Evolutionary conservation across 2,113 vertebrate species (phyloP).

Genomic region (Heterotilapia buettikoferi): DNA sequence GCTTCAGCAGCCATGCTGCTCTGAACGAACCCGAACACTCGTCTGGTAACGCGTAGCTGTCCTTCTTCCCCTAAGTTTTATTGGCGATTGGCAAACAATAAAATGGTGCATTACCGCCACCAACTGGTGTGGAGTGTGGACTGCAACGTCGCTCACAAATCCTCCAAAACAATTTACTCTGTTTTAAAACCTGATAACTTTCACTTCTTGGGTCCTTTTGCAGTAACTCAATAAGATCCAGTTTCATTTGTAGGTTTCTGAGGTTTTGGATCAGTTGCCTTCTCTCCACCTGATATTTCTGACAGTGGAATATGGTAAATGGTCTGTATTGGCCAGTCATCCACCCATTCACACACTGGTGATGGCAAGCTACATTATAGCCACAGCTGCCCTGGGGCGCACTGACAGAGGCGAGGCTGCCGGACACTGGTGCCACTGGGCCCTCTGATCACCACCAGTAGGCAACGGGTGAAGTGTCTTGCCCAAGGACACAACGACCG

Average conservation of each 20-base stretch:
- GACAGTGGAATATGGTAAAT: neutral
- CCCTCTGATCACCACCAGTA: neutral
- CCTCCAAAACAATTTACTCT: neutral
- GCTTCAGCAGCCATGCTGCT: constrained; percentile 69
- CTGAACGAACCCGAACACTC: neutral
- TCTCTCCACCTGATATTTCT: neutral
- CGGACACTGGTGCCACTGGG: fast-evolving
- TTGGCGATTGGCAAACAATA: neutral
- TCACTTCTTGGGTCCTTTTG: neutral
- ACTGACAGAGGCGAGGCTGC: neutral
- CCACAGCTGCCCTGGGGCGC: fast-evolving
- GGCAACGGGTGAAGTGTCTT: fast-evolving
- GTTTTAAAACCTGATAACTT: neutral
- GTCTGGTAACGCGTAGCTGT: neutral
- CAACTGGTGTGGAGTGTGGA: neutral
- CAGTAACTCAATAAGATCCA: neutral
- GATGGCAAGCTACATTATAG: neutral
- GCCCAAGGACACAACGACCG: fast-evolving
- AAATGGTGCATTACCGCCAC: neutral
- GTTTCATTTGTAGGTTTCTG: neutral
- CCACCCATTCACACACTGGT: neutral
- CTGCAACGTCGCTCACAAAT: neutral
- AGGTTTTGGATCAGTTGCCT: neutral
- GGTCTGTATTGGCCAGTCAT: neutral
- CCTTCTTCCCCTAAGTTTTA: neutral